A percentile compares a stretch with the other conserved stretches of the same genome.
phyloP scores from a whole-genome alignment of 2,113 vertebrate species.

The Macrotis lagotis region DNA sequence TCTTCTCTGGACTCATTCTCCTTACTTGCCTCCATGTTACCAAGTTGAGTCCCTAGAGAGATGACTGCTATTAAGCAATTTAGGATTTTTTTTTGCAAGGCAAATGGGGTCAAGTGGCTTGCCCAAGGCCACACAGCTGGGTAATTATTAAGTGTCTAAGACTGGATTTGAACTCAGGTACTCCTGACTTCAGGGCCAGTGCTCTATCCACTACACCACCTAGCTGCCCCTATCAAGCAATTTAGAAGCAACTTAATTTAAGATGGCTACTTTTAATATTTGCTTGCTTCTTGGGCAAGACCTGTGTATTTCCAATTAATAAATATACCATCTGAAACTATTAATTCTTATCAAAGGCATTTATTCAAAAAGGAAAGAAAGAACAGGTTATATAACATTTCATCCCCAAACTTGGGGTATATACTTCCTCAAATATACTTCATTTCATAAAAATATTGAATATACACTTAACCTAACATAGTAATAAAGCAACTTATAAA shows the following conservation, averaged over 20 bases:
- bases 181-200: too few relatives aligned
- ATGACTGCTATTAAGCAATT: background rate
- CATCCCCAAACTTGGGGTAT: background rate
- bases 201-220: too few relatives aligned
- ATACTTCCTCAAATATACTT: background rate
- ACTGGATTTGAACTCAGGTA: too few relatives aligned
- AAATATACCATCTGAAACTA: background rate
- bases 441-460: background rate
- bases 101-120: too few relatives aligned
- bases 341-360: background rate
- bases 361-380: background rate
- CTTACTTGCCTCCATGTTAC: background rate
- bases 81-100: too few relatives aligned
- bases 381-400: background rate
- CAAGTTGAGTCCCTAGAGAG: background rate
- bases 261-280: background rate
- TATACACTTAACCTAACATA: background rate
- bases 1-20: background rate
- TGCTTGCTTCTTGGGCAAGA: background rate
- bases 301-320: background rate
- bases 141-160: too few relatives aligned
- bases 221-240: too few relatives aligned
- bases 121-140: too few relatives aligned
- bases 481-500: background rate
- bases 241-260: background rate